Base-by-base conservation (phyloP, 2,797 vertebrate genomes). In the Sorex maritimensis region DNA sequence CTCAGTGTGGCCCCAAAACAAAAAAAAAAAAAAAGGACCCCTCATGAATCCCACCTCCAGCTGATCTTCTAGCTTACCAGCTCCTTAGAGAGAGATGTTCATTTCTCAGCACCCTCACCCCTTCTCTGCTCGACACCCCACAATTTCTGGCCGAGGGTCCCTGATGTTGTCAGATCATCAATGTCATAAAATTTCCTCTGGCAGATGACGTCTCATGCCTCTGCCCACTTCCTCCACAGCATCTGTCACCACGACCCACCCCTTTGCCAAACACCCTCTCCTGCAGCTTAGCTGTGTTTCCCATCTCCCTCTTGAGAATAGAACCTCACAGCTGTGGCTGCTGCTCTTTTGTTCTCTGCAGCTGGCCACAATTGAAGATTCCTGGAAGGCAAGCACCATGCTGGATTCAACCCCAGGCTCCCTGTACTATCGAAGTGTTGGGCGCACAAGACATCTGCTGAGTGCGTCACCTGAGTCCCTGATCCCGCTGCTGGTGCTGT, bases 11-110 rank as follows among this genome's bases (percentile, higher is more conserved):
- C 23, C 23, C 23, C 49, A 52, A 52, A 63, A 67, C 9, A 10
- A 67, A 24, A 4, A 67, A 67, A 67, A 65, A 1, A 24, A 26
- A 67, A 28, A 67, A 24, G 8, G 26, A 10, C 23, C 23, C 55
- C 85, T 52, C 75, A 46, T 49, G 38, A 94, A 87, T 28, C 2
- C 58, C 34, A 2, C 19, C 61, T n/a, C 34, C 49, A 34, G 0
- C 9, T 81, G 41, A 19, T 41, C 69, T 68, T 52, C 92, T 21
- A 11, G 41, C 87, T 75, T 61, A 67, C 84, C 75, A 90, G 44
- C 61, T 82, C 83, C 34, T 63, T 75, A 61, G 5, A 89, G 10
- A 81, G 14, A 44, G 34, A 3, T 28, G 23, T 74, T 86, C 28
- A 41, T 23, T 81, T 73, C 41, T 91, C 78, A 11, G 26, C 78